phyloP scores from a whole-genome alignment of 2,797 vertebrate species.

The Pangasius djambal region DNA sequence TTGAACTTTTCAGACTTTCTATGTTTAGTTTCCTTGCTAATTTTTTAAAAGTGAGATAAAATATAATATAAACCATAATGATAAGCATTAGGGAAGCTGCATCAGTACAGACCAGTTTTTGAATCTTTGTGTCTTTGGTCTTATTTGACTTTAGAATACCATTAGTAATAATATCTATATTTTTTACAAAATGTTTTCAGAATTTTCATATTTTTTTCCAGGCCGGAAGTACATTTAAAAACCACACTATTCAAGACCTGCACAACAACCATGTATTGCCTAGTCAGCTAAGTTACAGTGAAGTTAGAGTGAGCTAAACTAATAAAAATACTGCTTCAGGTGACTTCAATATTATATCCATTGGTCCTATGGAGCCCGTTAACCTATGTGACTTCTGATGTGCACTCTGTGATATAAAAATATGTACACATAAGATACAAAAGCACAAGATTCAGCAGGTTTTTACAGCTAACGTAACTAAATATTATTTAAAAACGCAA shows the following conservation, averaged over 20 bases:
- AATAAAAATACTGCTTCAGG: neutral
- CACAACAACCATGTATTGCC: neutral
- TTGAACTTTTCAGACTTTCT: neutral
- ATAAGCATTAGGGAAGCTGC: no score
- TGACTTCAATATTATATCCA: neutral
- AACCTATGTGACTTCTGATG: neutral
- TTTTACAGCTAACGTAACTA: neutral
- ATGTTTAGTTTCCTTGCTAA: neutral
- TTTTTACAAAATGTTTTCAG: neutral
- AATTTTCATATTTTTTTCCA: neutral
- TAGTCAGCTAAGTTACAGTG: neutral
- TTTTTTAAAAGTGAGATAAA: no score
- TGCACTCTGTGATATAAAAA: neutral
- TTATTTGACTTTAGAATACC: neutral
- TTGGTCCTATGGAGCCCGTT: neutral
- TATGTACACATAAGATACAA: neutral
- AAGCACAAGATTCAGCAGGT: neutral
- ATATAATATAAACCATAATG: no score
- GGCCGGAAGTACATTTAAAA: neutral
- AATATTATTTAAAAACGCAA: neutral
- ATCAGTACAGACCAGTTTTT: neutral
- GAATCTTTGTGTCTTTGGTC: neutral
- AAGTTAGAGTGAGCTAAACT: neutral
- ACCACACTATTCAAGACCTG: neutral
- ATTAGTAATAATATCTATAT: neutral